Evolutionary conservation across 2,113 vertebrate genomes (phyloP), one percentile per base, ranked within the genome.

Genomic region (Clinocottus analis): DNA sequence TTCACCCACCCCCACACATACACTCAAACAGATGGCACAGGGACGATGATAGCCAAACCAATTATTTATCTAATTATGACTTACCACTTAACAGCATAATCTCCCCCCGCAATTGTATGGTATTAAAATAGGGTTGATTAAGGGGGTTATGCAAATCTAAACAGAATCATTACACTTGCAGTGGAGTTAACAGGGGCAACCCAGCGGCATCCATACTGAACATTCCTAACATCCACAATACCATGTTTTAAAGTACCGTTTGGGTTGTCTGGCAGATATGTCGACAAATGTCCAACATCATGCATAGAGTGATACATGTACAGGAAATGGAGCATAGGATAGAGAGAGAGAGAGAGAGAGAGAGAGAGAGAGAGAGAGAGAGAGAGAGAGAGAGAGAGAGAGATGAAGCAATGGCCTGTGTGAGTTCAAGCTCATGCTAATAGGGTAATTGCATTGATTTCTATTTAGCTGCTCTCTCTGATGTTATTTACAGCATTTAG

Each of bases 61-160:
- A 97, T 97, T 98, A 98, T 97, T 97, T 96, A 96, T 97, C 96
- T 97, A 98, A 98, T 98, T 97, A 98, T 96, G 96, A 98, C 95
- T 97, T 97, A 97, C 95, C 95, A 96, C 96, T 97, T 97, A 96
- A 97, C 96, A 95, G 96, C 95, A 96, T 96, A 96, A 97, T 97
- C 95, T 96, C 95, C 95, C 93, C 92, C 59, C 92, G 90, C 95
- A 96, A 96, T 96, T 94, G 96, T 93, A 95, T 95, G 95, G 95
- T 96, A 96, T 96, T 97, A 95, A 97, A 97, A 96, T 94, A 92
- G 37, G 93, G 94, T 95, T 96, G 95, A 96, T 97, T 96, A 96
- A 95, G 95, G 93, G 94, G 95, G 95, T 96, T 96, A 96, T 96
- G 95, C 94, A 96, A 97, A 97, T 96, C 80, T 82, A 90, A 87